phyloP scores from a whole-genome alignment of 35 echinoderm and acorn worm species.

The Strongylocentrotus purpuratus region DNA sequence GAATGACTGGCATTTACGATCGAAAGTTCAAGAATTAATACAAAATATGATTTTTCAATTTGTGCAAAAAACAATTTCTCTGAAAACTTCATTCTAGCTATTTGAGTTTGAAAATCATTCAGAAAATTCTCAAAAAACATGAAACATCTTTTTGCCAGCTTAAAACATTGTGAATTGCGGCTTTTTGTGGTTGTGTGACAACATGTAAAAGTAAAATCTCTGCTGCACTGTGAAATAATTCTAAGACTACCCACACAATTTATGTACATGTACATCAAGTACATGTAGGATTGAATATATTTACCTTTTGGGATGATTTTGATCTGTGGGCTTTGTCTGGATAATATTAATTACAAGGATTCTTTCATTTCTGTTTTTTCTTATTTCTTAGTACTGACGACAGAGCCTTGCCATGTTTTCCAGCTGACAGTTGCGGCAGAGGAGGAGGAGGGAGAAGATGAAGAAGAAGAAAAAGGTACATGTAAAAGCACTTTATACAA shows the following conservation, averaged over 20 bases:
- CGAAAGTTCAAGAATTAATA: neutral
- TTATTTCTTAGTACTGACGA: neutral
- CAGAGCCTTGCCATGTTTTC: slow-evolving; percentile 35
- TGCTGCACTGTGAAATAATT: neutral
- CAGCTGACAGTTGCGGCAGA: slow-evolving; percentile 1
- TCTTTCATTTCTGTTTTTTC: neutral
- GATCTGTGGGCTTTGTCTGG: neutral
- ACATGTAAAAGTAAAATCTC: neutral
- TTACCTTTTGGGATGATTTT: neutral
- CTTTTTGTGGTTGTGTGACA: neutral
- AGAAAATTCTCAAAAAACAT: no score
- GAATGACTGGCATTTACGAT: neutral
- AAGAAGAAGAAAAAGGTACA: slow-evolving; percentile 50
- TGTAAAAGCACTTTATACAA: neutral
- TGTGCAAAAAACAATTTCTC: no score
- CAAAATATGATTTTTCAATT: no score
- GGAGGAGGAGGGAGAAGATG: neutral
- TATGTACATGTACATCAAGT: no score
- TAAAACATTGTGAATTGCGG: neutral
- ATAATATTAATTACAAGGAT: neutral
- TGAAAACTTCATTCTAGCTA: neutral
- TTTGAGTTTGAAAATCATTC: no score
- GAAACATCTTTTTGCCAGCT: no score
- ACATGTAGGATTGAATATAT: neutral
- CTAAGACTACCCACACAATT: neutral